A percentile compares a stretch with the other conserved stretches of the same genome.
phyloP scores from a whole-genome alignment of 2,797 vertebrate species.

The Xiphorhynchus erythropygius region DNA sequence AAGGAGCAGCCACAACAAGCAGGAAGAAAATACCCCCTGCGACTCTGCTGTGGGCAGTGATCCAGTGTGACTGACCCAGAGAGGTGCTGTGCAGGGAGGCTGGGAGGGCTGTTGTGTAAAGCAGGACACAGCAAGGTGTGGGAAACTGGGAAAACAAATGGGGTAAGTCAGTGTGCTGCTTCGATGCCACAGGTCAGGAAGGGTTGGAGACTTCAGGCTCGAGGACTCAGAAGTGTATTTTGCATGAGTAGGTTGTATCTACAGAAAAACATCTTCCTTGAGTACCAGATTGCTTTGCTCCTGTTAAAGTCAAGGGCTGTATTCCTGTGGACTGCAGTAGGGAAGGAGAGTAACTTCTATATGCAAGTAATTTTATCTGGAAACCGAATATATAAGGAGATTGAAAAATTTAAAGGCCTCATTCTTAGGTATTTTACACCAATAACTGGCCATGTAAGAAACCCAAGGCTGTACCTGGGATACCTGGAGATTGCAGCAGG shows the following conservation, averaged over 20 bases:
- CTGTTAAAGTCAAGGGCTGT: neutral
- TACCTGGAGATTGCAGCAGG: neutral
- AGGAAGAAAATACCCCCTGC: neutral
- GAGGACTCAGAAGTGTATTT: neutral
- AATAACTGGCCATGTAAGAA: neutral
- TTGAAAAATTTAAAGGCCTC: neutral
- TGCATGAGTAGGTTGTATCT: neutral
- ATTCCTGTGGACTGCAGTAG: neutral
- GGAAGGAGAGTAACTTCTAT: neutral
- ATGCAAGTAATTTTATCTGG: neutral
- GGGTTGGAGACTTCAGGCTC: neutral
- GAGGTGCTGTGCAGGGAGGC: neutral
- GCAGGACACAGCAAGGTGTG: neutral
- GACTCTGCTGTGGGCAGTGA: neutral
- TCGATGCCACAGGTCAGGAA: neutral
- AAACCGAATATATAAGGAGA: neutral
- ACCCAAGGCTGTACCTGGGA: neutral
- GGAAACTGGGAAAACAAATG: neutral
- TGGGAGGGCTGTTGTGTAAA: neutral
- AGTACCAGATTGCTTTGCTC: neutral
- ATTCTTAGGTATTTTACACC: neutral
- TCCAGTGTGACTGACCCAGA: fast-evolving
- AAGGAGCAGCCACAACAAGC: neutral
- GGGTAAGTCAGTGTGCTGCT: neutral
- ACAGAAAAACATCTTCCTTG: neutral